Conservation (phyloP, 2,888 invertebrate species). For the Cephus nigrinus region DNA sequence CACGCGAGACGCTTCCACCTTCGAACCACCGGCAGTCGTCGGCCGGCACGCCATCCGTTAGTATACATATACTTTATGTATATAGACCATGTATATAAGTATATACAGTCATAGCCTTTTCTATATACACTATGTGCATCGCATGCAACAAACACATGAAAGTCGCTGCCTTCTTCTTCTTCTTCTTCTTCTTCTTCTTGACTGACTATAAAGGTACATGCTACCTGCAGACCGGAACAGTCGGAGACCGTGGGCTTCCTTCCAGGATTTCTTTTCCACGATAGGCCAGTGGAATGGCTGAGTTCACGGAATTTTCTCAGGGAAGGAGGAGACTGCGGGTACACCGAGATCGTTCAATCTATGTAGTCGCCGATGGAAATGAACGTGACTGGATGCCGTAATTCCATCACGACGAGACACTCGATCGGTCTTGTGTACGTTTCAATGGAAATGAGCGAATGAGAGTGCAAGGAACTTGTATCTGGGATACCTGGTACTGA, state of each 20-base stretch:
- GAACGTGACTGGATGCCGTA: background rate
- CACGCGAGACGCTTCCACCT: slow-evolving; percentile 28
- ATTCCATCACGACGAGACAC: background rate
- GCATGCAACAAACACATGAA: background rate
- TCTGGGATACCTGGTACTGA: background rate
- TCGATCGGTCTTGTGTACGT: background rate
- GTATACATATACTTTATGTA: background rate
- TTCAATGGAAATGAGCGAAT: background rate
- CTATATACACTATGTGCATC: background rate
- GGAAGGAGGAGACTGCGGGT: background rate
- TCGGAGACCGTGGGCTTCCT: background rate
- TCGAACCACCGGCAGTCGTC: slow-evolving; percentile 1
- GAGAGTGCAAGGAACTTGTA: background rate
- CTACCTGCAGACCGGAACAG: background rate
- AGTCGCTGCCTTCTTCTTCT: background rate
- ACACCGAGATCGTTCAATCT: background rate
- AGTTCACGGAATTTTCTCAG: background rate
- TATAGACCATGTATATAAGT: background rate
- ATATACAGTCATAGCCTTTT: background rate
- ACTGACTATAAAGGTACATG: background rate
- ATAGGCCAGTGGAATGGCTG: background rate
- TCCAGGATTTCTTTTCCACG: background rate
- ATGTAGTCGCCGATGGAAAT: background rate
- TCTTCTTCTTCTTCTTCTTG: background rate
- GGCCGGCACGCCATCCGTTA: background rate